Conservation (phyloP, 2,113 vertebrate species). For the Rhombomys opimus region DNA sequence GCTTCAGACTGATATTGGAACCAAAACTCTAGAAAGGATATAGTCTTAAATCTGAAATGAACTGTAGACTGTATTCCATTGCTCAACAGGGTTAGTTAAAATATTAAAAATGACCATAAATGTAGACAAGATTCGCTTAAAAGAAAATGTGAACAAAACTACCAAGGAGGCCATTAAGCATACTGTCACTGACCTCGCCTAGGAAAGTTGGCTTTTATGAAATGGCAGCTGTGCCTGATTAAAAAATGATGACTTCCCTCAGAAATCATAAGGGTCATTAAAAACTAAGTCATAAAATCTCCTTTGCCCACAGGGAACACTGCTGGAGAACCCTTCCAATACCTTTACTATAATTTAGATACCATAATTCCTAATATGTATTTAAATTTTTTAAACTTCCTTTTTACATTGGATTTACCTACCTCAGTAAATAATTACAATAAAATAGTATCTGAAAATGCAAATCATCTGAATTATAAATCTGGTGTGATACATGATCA, state of each 20-base stretch:
- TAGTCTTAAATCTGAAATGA: constrained; percentile 24
- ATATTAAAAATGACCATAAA: constrained; percentile 17
- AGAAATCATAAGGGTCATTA: constrained; percentile 83
- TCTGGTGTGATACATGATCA: neutral
- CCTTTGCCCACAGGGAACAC: constrained; percentile 75
- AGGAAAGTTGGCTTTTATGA: constrained; percentile 80
- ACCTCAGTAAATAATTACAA: constrained; percentile 65
- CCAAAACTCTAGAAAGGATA: neutral
- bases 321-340: constrained; percentile 76
- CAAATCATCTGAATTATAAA: constrained; percentile 54
- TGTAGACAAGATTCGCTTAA: constrained; percentile 30
- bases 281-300: constrained; percentile 82
- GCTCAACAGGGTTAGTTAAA: constrained; percentile 29
- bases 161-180: constrained; percentile 76
- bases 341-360: constrained; percentile 71
- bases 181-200: constrained; percentile 74
- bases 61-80: neutral
- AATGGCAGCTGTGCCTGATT: constrained; percentile 81
- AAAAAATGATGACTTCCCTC: constrained; percentile 80
- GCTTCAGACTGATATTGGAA: neutral
- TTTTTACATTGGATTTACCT: constrained; percentile 49
- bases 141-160: constrained; percentile 52
- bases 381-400: constrained; percentile 56
- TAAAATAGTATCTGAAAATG: constrained; percentile 64
- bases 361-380: constrained; percentile 43